A percentile compares a stretch with the other conserved stretches of the same genome.
Conservation (phyloP, 2,797 vertebrate species). For the Pteropus rufus region DNA sequence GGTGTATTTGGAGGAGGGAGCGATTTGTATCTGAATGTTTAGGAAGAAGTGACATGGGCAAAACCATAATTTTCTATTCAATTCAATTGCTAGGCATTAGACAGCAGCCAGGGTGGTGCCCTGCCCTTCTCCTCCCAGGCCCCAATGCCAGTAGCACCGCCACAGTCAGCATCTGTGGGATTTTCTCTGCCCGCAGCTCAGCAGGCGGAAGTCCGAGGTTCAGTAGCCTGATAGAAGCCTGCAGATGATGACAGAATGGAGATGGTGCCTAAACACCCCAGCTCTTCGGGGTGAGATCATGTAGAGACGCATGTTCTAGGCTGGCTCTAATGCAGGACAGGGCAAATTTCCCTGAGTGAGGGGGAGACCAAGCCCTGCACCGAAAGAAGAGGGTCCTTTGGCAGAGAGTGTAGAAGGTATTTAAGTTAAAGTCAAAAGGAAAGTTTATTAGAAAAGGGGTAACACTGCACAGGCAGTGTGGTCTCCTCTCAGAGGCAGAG, state of each 20-base stretch:
- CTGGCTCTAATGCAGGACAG: not conserved
- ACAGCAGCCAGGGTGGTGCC: not conserved
- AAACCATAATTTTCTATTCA: not conserved
- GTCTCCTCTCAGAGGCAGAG: too few species aligned
- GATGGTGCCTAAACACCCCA: not conserved
- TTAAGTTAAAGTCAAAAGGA: too few species aligned
- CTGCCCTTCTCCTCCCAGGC: not conserved
- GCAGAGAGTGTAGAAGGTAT: too few species aligned
- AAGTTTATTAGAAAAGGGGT: too few species aligned
- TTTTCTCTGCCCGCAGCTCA: not conserved
- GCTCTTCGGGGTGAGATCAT: not conserved
- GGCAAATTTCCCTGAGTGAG: too few species aligned
- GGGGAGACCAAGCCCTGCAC: too few species aligned
- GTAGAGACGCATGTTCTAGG: not conserved
- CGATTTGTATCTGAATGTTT: not conserved
- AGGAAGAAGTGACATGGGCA: not conserved
- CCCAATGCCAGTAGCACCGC: not conserved
- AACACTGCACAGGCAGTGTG: too few species aligned
- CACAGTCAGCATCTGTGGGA: not conserved
- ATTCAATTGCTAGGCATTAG: not conserved
- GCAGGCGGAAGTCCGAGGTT: not conserved
- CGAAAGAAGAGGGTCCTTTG: too few species aligned
- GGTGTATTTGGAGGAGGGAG: not conserved
- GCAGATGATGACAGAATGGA: not conserved
- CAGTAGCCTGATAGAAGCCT: not conserved